These are phyloP conservation scores for Mormoops blainvillei DNA, from an alignment of 2,113 vertebrate genomes.

Conservation along the genomic window DNA sequence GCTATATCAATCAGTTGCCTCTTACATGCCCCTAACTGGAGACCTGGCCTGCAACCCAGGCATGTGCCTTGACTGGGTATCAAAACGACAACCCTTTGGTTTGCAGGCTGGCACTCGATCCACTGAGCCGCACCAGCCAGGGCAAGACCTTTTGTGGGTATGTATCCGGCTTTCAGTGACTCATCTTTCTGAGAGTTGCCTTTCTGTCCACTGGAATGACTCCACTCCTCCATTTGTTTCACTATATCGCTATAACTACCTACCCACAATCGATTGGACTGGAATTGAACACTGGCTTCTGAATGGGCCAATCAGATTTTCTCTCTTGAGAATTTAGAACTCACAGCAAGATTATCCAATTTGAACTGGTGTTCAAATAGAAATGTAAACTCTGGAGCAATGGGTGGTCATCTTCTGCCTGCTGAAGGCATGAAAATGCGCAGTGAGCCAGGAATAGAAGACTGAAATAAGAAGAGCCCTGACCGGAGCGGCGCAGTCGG, in stretches of 20 bases:
- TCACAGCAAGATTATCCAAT: not conserved
- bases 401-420: not conserved
- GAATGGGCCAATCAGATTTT: not conserved
- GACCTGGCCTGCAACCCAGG: too few relatives aligned
- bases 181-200: not conserved
- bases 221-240: not conserved
- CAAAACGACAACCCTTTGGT: too few relatives aligned
- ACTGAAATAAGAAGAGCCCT: not conserved
- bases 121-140: too few relatives aligned
- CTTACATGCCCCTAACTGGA: too few relatives aligned
- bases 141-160: not conserved
- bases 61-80: too few relatives aligned
- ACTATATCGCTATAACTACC: not conserved
- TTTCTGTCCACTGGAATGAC: not conserved
- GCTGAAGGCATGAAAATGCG: not conserved
- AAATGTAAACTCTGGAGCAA: not conserved
- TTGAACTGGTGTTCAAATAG: not conserved
- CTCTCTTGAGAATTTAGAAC: not conserved
- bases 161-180: not conserved
- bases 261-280: not conserved
- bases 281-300: not conserved
- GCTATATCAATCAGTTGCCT: too few relatives aligned
- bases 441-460: not conserved
- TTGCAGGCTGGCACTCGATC: too few relatives aligned
- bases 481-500: too few relatives aligned